Evolutionary conservation across 2,888 invertebrate genomes (phyloP), one percentile per base, ranked within the genome.

Genomic region (Habroteleia sp.): DNA sequence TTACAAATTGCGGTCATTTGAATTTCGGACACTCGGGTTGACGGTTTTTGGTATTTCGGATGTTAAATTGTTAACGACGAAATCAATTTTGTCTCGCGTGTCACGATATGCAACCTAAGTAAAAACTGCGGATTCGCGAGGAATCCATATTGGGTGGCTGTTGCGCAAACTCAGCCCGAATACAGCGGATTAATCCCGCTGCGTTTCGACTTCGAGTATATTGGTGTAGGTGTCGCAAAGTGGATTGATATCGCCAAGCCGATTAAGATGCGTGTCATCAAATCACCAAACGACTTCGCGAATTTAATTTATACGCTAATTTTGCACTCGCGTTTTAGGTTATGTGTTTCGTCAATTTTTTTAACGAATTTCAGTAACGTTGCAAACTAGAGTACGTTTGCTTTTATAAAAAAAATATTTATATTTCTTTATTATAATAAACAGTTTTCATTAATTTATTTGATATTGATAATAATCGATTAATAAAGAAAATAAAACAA

Each of bases 81-180:
- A 39, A 3, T 33, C 33, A 20, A 20, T 3, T 20, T 20, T 4
- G 14, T 8, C 33, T 48, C 13, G 16, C 33, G 27, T 41, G 35
- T 23, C 42, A 39, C 56, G 23, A 44, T 50, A 58, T 37, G 20
- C 17, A 27, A 17, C 10, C 52, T 46, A 20, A 27, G 31, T 25
- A 44, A 65, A 65, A 66, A 65, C 71, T 54, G 54, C 41, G 54
- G 23, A 77, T 62, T 78, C 76, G 58, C 46, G 33, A 66, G 73
- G 85, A 82, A 84, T 83, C 85, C 83, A 84, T 84, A 82, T 83
- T 85, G 79, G 65, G 56, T 50, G 39, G 69, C 71, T 74, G 44
- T 80, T 84, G 85, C 85, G 85, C 85, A 85, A 78, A 71, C 85
- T 80, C 84, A 63, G 69, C 39, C 20, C 25, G 13, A 54, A 63